Evolutionary conservation across 2,888 invertebrate species (phyloP), one percentile per base, ranked within the genome.

Genomic region (Muscina levida): DNA sequence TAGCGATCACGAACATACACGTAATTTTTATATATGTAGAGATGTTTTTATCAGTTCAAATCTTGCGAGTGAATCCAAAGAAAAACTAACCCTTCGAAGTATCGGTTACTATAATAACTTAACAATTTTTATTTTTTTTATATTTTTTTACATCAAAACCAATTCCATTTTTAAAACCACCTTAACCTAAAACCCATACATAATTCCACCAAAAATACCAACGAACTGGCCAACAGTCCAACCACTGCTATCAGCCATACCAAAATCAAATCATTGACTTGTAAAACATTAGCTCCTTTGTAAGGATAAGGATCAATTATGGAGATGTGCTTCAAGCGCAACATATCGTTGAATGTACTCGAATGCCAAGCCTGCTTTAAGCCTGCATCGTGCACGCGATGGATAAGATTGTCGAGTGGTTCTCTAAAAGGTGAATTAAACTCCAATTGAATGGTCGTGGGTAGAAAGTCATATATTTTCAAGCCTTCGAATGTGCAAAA

Each of bases 341-440:
- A n/a, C 73, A 74, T 19, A 67, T 74, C 73, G 11, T 11, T 15
- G 26, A 66, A 74, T 0, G 44, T 31, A n/a, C 37, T 39, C 5
- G 24, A 19, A 22, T 26, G 46, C 73, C 73, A 74, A 13, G 66
- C 66, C 2, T 66, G 10, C 22, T 66, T 26, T 6, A 74, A 15
- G 13, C 73, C 73, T 2, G 65, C 22, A 2, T 51, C 66, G 11
- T 67, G 66, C 1, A 66, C 44, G 13, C 37, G 37, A 24, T 26
- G 24, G 1, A 74, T 56, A 1, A 42, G 53, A 42, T 56, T 10
- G 44, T 67, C 31, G 10, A 74, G 11, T 1, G 56, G 19, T 66
- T 42, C 53, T 22, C 56, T 53, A 37, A 44, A 67, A 2, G 42
- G 39, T 2, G 73, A 74, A 26, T 74, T 66, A 2, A 42, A 17